Conservation (phyloP, 2,888 invertebrate genomes). For the Lottia scabra region DNA sequence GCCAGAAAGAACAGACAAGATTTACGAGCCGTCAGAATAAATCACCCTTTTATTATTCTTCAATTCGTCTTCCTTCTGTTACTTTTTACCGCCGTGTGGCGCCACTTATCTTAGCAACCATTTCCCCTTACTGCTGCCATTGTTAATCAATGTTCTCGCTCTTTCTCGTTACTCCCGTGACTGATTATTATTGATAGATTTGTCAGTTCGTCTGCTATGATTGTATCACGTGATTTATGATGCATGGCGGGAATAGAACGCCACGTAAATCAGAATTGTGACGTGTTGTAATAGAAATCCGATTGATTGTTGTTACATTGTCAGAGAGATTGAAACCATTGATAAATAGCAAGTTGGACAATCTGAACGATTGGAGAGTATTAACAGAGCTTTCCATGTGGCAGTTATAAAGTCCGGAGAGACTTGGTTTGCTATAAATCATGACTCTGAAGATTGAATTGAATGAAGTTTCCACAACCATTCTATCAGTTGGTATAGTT, state of each 20-base stretch:
- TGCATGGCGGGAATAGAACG: neutral
- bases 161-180: constrained; percentile 7
- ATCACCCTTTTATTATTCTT: neutral
- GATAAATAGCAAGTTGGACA: neutral
- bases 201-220: constrained; percentile 1
- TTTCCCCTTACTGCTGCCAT: constrained; percentile 4
- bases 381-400: neutral
- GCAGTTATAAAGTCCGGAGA: neutral
- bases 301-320: neutral
- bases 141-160: constrained; percentile 7
- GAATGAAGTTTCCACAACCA: too few relatives aligned
- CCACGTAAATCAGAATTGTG: neutral
- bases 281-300: neutral
- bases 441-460: too few relatives aligned
- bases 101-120: constrained; percentile 7
- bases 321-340: neutral
- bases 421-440: neutral
- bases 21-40: neutral
- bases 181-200: constrained; percentile 1
- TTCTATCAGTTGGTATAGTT: too few relatives aligned
- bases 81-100: constrained; percentile 3
- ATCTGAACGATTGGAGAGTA: neutral
- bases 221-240: neutral
- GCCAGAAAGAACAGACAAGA: neutral
- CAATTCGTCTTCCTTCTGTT: neutral